Percentiles rank a stretch among this genome's conserved stretches.
Evolutionary conservation across 2,888 invertebrate species (phyloP).

Genomic region (Melanostoma scalare): DNA sequence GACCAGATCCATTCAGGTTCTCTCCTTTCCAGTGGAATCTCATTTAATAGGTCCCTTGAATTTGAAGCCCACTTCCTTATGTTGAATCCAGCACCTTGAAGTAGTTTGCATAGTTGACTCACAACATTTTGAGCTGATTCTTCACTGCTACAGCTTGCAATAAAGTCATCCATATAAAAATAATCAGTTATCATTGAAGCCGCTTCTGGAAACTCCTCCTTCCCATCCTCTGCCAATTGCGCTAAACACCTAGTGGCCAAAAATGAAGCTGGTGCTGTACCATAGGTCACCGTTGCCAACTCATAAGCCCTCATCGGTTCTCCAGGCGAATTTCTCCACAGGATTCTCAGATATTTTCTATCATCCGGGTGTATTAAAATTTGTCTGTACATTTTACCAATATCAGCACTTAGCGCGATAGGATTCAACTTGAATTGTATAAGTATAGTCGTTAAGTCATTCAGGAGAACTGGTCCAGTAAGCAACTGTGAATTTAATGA

Average conservation of each 20-base stretch:
- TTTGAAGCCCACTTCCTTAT: conserved; percentile 47
- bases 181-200: conserved; percentile 8
- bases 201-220: conserved; percentile 3
- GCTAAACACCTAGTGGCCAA: conserved; percentile 47
- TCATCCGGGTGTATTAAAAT: conserved; percentile 45
- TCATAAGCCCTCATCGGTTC: conserved; percentile 44
- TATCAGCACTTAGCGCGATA: conserved; percentile 62
- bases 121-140: neutral
- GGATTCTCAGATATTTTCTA: conserved; percentile 59
- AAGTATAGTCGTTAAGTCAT: conserved; percentile 50
- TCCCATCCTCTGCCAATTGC: neutral
- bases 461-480: conserved; percentile 22
- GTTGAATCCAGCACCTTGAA: conserved; percentile 33
- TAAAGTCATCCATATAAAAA: conserved; percentile 43
- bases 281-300: conserved; percentile 64
- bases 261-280: conserved; percentile 53
- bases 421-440: conserved; percentile 56
- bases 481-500: conserved; percentile 15
- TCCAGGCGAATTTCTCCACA: conserved; percentile 44
- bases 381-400: conserved; percentile 70
- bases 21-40: conserved; percentile 16
- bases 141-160: conserved; percentile 30
- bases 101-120: conserved; percentile 5
- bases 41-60: conserved; percentile 6
- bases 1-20: conserved; percentile 29